Conservation (phyloP, 2,888 invertebrate species). For the Pollenia angustigena region DNA sequence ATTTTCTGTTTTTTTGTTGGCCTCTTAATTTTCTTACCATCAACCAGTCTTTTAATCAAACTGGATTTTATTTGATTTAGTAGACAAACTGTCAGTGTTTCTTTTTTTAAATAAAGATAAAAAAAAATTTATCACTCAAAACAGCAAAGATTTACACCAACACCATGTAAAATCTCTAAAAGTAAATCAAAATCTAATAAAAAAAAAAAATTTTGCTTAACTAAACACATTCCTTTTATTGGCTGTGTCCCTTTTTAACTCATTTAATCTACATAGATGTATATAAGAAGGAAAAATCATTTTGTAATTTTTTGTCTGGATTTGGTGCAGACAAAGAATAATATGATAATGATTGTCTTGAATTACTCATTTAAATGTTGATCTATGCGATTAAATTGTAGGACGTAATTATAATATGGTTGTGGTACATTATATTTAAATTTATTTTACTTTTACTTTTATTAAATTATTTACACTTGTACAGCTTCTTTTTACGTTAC, state of each 20-base stretch:
- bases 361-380: no score
- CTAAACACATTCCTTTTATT: slow-evolving; percentile 7
- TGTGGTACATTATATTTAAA: no score
- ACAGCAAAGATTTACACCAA: not conserved
- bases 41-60: slow-evolving; percentile 54
- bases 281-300: not conserved
- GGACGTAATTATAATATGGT: no score
- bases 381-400: no score
- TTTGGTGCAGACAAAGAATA: no score
- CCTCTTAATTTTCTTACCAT: slow-evolving; percentile 24
- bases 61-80: slow-evolving; percentile 53
- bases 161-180: not conserved
- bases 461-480: no score
- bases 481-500: no score
- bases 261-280: not conserved
- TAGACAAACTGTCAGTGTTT: slow-evolving; percentile 16
- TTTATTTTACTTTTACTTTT: no score
- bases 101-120: not conserved
- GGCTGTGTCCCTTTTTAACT: not conserved
- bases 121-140: not conserved
- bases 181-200: slow-evolving; percentile 20
- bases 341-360: no score
- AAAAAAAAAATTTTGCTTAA: slow-evolving; percentile 16
- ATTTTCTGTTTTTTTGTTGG: slow-evolving; percentile 3
- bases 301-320: no score